Conservation (phyloP, 2,888 invertebrate genomes). For the Omphaloscelis lunosa region DNA sequence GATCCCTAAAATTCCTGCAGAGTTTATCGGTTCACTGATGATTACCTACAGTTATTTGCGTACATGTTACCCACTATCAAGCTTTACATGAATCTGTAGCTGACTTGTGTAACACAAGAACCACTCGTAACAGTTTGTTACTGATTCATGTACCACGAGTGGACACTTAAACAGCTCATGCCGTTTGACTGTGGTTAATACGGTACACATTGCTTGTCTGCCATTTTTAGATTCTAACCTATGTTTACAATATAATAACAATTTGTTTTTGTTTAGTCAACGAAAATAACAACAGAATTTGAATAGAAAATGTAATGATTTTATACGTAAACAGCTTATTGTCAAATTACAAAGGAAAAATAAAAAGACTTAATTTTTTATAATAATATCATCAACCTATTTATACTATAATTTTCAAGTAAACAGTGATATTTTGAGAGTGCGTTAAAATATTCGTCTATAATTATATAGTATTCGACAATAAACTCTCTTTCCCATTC, state of each 20-base stretch:
- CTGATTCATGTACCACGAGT: constrained; percentile 22
- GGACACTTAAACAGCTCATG: neutral
- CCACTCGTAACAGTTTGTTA: constrained; percentile 11
- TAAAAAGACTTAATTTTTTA: neutral
- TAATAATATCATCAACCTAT: constrained; percentile 6
- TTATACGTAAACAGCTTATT: constrained; percentile 8
- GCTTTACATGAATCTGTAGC: constrained; percentile 22
- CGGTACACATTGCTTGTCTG: constrained; percentile 12
- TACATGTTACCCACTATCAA: constrained; percentile 12
- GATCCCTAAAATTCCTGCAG: constrained; percentile 34
- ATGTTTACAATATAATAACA: constrained; percentile 8
- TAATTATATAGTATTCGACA: constrained; percentile 10
- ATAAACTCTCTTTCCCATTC: constrained; percentile 15
- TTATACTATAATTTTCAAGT: constrained; percentile 14
- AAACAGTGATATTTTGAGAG: constrained; percentile 21
- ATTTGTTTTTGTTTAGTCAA: neutral
- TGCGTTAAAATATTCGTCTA: constrained; percentile 10
- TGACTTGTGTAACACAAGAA: constrained; percentile 17
- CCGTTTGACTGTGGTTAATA: constrained; percentile 13
- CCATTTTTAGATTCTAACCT: constrained; percentile 20
- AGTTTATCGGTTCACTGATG: constrained; percentile 19
- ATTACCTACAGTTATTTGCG: constrained; percentile 22
- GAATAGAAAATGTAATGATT: constrained; percentile 13
- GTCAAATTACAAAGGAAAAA: constrained; percentile 17
- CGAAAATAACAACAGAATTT: constrained; percentile 11